phyloP scores from a whole-genome alignment of 1,140 invertebrate genomes.

The Drosophila miranda region DNA sequence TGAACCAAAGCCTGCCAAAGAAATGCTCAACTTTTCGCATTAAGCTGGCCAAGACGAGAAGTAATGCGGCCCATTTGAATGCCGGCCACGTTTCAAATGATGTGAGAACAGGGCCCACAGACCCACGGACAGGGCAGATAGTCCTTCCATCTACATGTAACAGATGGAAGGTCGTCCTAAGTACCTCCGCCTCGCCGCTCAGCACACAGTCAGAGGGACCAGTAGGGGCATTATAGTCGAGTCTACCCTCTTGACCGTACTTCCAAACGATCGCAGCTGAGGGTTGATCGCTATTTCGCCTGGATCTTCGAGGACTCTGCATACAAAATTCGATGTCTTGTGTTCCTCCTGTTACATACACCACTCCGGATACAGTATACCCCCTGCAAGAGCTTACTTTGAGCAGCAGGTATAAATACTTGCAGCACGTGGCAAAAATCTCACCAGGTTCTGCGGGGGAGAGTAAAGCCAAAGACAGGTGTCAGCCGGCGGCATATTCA shows the following conservation, averaged over 20 bases:
- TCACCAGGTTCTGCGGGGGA: too few relatives aligned
- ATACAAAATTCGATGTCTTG: too few relatives aligned
- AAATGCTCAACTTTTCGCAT: conserved; percentile 32
- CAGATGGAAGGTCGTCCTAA: conserved; percentile 4
- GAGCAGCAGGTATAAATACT: conserved; percentile 25
- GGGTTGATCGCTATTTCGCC: too few relatives aligned
- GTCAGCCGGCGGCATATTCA: too few relatives aligned
- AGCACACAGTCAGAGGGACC: conserved; percentile 9
- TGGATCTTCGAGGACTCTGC: too few relatives aligned
- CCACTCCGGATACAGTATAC: too few relatives aligned
- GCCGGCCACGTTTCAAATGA: conserved; percentile 62
- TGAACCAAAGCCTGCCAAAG: conserved; percentile 36
- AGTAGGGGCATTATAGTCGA: background rate
- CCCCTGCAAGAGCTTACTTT: too few relatives aligned
- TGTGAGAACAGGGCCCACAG: conserved; percentile 60
- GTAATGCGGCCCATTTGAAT: conserved; percentile 55
- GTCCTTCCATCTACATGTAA: background rate
- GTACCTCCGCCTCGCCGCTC: conserved; percentile 11
- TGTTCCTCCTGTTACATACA: conserved; percentile 1
- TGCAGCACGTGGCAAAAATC: conserved; percentile 62
- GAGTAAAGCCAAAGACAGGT: too few relatives aligned
- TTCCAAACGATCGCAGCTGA: too few relatives aligned
- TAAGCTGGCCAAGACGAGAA: conserved; percentile 13
- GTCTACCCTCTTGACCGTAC: too few relatives aligned
- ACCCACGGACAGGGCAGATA: conserved; percentile 8